A percentile compares a stretch with the other conserved stretches of the same genome.
Conservation (phyloP, 2,797 vertebrate species). For the Coranthus polyacanthus region DNA sequence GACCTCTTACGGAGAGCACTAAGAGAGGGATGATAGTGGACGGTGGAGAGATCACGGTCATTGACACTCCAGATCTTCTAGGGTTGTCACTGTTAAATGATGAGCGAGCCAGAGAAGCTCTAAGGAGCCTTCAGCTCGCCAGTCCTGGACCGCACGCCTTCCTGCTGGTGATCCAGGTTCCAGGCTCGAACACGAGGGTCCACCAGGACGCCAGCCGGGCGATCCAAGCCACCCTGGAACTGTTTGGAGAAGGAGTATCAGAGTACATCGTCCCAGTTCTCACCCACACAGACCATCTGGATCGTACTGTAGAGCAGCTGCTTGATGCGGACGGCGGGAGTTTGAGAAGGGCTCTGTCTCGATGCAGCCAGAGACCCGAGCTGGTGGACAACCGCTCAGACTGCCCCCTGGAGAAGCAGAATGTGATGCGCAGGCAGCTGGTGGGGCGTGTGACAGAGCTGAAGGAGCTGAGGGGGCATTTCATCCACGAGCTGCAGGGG, state of each 20-base stretch:
- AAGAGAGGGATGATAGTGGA: constrained; percentile 46
- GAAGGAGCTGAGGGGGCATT: constrained; percentile 62
- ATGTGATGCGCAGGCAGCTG: constrained; percentile 34
- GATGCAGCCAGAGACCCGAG: constrained; percentile 69
- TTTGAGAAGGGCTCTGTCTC: constrained; percentile 50
- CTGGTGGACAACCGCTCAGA: constrained; percentile 64
- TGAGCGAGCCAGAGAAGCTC: constrained; percentile 69
- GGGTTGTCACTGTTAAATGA: constrained; percentile 47
- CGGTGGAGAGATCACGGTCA: constrained; percentile 57
- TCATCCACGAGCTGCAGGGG: constrained; percentile 78
- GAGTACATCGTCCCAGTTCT: constrained; percentile 71
- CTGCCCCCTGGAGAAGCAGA: constrained; percentile 34
- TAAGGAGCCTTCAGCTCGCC: constrained; percentile 76
- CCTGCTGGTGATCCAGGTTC: constrained; percentile 67
- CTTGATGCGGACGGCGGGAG: constrained; percentile 48
- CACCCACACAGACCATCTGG: constrained; percentile 53
- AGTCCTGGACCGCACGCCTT: constrained; percentile 80
- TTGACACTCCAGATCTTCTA: constrained; percentile 79
- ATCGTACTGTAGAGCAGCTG: constrained; percentile 50
- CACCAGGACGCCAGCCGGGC: constrained; percentile 41
- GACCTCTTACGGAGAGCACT: constrained; percentile 53
- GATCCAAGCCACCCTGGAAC: constrained; percentile 38
- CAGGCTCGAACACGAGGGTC: constrained; percentile 12
- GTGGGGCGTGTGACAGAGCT: constrained; percentile 65
- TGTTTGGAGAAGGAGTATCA: constrained; percentile 63